A percentile compares a stretch with the other conserved stretches of the same genome.
Conservation (phyloP, 2,113 vertebrate species). For the Elephantulus edwardii region DNA sequence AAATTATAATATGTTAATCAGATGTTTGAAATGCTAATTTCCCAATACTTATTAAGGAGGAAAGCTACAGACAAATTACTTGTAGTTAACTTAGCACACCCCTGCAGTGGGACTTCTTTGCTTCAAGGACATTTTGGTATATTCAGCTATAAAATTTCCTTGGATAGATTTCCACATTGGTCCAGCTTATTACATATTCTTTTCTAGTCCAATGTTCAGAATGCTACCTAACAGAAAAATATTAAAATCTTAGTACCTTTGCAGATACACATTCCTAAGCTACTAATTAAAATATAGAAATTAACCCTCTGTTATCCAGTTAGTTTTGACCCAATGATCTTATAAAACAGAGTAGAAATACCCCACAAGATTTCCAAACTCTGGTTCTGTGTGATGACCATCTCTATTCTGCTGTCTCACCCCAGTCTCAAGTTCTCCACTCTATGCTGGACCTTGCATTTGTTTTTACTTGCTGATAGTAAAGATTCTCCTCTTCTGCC, state of each 20-base stretch:
- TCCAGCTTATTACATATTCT: not conserved
- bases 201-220: not conserved
- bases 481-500: too few species aligned
- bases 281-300: not conserved
- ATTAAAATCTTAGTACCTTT: not conserved
- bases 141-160: not conserved
- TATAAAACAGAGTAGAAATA: too few species aligned
- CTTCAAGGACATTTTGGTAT: not conserved
- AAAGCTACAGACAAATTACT: not conserved
- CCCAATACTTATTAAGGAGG: not conserved
- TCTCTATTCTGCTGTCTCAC: too few species aligned
- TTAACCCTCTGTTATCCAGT: too few species aligned
- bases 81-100: not conserved
- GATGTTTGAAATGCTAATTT: not conserved
- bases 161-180: not conserved
- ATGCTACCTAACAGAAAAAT: not conserved
- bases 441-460: too few species aligned
- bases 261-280: not conserved
- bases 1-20: slow-evolving; percentile 37
- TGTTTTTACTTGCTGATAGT: too few species aligned
- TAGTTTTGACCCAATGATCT: too few species aligned
- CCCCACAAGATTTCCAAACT: too few species aligned
- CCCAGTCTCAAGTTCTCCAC: too few species aligned
- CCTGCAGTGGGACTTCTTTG: not conserved
- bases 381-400: too few species aligned